Evolutionary conservation across 1,140 invertebrate genomes (phyloP).

Genomic region (Cherax quadricarinatus): DNA sequence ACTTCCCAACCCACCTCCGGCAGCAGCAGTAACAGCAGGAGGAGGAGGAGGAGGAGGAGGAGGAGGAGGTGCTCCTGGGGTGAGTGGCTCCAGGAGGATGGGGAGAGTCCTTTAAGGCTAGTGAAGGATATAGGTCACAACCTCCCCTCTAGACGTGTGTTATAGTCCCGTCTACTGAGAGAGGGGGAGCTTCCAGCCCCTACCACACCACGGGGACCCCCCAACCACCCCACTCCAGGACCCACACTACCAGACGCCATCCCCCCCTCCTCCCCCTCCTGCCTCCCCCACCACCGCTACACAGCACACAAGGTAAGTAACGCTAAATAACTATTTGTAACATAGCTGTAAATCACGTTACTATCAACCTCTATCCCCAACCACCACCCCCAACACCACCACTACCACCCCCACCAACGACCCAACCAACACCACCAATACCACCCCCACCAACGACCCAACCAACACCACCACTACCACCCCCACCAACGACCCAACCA

Average conservation of each 20-base stretch:
- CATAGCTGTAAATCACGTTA: neutral
- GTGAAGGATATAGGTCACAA: slow-evolving; percentile 43
- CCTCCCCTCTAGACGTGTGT: slow-evolving; percentile 4
- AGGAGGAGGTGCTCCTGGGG: neutral
- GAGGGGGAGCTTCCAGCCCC: neutral
- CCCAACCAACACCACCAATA: no score
- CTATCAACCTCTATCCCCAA: neutral
- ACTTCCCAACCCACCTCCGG: neutral
- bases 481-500: no score
- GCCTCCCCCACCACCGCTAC: neutral
- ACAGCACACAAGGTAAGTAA: slow-evolving; percentile 38
- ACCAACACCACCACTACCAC: no score
- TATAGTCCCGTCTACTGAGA: slow-evolving; percentile 22
- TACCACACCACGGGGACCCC: no score
- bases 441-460: no score
- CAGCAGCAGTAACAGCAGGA: neutral
- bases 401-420: no score
- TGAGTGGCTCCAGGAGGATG: neutral
- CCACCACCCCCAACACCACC: no score
- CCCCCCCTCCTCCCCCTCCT: neutral
- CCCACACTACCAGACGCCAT: neutral
- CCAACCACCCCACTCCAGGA: no score
- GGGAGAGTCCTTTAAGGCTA: neutral
- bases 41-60: no score
- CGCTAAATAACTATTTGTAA: neutral